Evolutionary conservation across 2,113 vertebrate genomes (phyloP).

Genomic region (Spilogale gracilis): DNA sequence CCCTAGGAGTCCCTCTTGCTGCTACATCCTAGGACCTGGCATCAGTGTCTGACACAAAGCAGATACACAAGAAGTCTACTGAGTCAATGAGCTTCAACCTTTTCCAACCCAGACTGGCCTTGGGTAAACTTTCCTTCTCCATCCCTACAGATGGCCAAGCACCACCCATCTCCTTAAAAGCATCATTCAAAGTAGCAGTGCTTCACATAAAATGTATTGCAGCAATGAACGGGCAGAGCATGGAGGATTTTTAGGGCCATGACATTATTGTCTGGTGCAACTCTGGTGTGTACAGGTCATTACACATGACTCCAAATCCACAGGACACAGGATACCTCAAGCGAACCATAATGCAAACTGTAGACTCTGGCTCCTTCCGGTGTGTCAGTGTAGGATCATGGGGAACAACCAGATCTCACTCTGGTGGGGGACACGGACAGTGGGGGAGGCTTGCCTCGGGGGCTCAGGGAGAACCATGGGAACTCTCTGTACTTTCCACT

Average conservation of each 20-base stretch:
- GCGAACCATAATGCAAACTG: neutral
- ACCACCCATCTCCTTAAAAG: neutral
- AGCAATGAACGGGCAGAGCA: neutral
- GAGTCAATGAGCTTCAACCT: neutral
- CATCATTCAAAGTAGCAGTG: neutral
- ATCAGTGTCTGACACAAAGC: neutral
- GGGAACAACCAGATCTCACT: accelerated
- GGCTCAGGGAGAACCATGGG: accelerated
- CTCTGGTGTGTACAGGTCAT: too few relatives aligned
- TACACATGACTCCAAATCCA: neutral
- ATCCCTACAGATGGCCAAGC: neutral
- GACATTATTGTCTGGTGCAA: too few relatives aligned
- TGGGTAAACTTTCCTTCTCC: neutral
- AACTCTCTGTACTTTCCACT: neutral
- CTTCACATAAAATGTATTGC: neutral
- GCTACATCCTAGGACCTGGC: neutral
- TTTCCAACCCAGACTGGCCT: neutral
- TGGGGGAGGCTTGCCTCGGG: accelerated
- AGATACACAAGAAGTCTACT: neutral
- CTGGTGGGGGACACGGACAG: neutral
- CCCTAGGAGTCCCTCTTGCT: accelerated
- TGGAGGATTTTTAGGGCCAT: neutral
- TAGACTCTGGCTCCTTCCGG: accelerated
- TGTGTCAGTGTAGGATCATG: accelerated
- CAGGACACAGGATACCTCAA: neutral